Evolutionary conservation across 2,113 vertebrate genomes (phyloP).

Genomic region (Pseudonaja textilis): DNA sequence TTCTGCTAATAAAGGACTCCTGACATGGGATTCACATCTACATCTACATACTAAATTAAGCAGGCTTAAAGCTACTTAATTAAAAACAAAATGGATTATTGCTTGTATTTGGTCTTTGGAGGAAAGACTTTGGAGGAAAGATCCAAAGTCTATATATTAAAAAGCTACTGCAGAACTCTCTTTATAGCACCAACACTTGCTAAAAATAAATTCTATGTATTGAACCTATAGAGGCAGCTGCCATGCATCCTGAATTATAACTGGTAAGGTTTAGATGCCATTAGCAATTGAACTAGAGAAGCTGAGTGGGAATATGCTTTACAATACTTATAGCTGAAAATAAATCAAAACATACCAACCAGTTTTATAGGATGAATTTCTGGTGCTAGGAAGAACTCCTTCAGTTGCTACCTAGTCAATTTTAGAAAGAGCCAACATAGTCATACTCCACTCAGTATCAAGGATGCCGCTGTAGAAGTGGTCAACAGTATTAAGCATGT

Average conservation of each 20-base stretch:
- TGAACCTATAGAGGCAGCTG: background rate
- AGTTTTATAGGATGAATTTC: background rate
- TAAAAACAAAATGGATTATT: slow-evolving; percentile 20
- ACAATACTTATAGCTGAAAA: background rate
- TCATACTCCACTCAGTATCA: too few species aligned
- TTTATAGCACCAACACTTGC: background rate
- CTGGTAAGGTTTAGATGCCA: background rate
- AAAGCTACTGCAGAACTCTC: slow-evolving; percentile 8
- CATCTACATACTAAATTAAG: slow-evolving; percentile 20
- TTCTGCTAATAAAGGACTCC: slow-evolving; percentile 6
- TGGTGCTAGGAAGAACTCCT: background rate
- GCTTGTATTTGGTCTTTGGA: slow-evolving; percentile 2
- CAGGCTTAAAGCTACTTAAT: slow-evolving; percentile 9
- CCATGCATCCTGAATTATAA: background rate
- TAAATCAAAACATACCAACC: background rate
- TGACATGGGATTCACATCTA: slow-evolving; percentile 7
- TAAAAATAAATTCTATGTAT: background rate
- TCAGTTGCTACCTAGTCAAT: background rate
- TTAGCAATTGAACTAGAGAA: background rate
- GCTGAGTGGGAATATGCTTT: background rate
- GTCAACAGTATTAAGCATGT: too few species aligned
- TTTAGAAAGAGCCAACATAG: too few species aligned
- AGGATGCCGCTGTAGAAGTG: too few species aligned
- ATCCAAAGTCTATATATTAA: slow-evolving; percentile 17
- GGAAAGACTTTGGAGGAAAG: slow-evolving; percentile 1